Percentiles rank a stretch among this genome's conserved stretches.
phyloP scores from a whole-genome alignment of 1,140 invertebrate species.

The Popillia japonica region DNA sequence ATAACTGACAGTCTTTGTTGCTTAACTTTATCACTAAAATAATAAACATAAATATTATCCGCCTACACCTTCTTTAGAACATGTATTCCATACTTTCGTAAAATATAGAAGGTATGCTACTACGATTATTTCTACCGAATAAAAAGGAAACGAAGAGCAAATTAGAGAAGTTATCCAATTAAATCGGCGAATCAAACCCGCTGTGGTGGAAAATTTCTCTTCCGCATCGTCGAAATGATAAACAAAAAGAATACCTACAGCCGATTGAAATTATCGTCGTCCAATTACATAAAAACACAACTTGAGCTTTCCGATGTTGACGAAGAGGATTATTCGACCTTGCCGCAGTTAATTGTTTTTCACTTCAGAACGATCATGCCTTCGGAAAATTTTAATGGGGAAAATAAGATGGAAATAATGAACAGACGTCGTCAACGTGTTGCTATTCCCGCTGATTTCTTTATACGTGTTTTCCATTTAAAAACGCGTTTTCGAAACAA shows the following conservation, averaged over 20 bases:
- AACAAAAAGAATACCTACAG: background rate
- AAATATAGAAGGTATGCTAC: too few species aligned
- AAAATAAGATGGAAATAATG: background rate
- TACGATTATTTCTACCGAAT: too few species aligned
- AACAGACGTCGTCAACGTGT: background rate
- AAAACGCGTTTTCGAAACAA: background rate
- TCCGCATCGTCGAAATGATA: background rate
- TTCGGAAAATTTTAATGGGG: background rate
- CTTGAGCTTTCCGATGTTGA: background rate
- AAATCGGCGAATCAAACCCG: background rate
- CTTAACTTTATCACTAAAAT: too few species aligned
- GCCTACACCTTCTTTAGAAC: too few species aligned
- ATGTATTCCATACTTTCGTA: too few species aligned
- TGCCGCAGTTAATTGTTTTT: background rate
- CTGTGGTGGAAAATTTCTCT: background rate
- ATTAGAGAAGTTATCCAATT: slow-evolving; percentile 12
- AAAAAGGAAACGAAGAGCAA: background rate
- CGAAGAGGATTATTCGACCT: background rate
- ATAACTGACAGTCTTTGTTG: too few species aligned
- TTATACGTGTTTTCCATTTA: background rate
- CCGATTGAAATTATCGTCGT: background rate
- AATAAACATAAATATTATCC: too few species aligned
- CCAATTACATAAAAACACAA: background rate
- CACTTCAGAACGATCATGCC: background rate
- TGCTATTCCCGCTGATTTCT: background rate